These are phyloP conservation scores for Drosophila sturtevanti DNA, from an alignment of 1,140 invertebrate species.

Conservation along the genomic window DNA sequence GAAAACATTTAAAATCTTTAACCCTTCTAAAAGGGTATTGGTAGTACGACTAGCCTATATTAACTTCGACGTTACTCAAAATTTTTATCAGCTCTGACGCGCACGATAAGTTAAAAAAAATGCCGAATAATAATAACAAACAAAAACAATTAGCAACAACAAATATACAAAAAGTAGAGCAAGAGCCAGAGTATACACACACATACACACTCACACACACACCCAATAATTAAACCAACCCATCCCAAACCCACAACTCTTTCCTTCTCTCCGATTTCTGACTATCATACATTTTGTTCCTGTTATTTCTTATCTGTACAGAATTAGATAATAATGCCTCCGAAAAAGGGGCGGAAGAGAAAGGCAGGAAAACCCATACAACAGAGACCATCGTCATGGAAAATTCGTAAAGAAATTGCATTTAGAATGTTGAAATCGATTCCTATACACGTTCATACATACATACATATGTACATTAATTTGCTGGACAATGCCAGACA, in stretches of 20 bases:
- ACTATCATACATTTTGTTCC: constrained; percentile 24
- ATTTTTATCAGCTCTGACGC: constrained; percentile 58
- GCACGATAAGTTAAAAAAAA: constrained; percentile 60
- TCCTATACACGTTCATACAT: constrained; percentile 14
- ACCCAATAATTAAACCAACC: constrained; percentile 36
- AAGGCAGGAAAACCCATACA: constrained; percentile 23
- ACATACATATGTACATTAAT: no score
- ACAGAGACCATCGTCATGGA: constrained; percentile 60
- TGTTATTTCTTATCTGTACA: constrained; percentile 13
- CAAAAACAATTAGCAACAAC: constrained; percentile 72
- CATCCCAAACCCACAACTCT: constrained; percentile 10
- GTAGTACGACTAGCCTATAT: no score
- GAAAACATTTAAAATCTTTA: no score
- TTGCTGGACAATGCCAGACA: constrained; percentile 17
- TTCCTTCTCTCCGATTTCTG: constrained; percentile 12
- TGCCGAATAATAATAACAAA: constrained; percentile 52
- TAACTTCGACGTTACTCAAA: constrained; percentile 31
- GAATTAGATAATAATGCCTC: constrained; percentile 31
- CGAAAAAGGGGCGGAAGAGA: neutral
- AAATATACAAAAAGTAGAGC: constrained; percentile 55
- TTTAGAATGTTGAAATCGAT: constrained; percentile 22
- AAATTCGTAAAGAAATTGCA: constrained; percentile 54
- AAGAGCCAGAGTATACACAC: constrained; percentile 49
- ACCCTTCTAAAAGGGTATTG: constrained; percentile 9
- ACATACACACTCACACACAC: constrained; percentile 15